Percentiles rank a stretch among this genome's conserved stretches.
These are phyloP conservation scores for Corella eumyota DNA, from an alignment of 23 tunicate genomes.

Conservation along the genomic window DNA sequence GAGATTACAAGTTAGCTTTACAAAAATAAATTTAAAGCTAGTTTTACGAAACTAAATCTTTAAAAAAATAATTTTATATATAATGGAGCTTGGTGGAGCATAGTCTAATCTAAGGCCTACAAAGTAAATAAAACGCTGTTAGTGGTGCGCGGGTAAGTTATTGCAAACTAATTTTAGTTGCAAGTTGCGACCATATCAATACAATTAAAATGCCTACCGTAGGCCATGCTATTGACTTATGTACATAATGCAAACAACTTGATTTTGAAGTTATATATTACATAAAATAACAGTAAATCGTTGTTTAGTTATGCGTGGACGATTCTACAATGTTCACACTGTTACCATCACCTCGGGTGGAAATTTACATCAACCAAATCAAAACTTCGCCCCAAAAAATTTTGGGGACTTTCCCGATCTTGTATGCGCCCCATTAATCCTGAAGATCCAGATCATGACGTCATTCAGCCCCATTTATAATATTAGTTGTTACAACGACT, in stretches of 20 bases:
- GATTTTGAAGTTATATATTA: not conserved
- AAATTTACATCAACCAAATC: constrained; percentile 66
- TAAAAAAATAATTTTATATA: too few relatives aligned
- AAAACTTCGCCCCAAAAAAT: constrained; percentile 36
- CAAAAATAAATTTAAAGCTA: too few relatives aligned
- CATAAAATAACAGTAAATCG: too few relatives aligned
- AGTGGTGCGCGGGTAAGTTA: not conserved
- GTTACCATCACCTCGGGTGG: constrained; percentile 90
- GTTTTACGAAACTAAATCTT: too few relatives aligned
- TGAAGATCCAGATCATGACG: not conserved
- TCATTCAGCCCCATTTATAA: too few relatives aligned
- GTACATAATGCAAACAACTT: not conserved
- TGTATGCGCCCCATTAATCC: constrained; percentile 13
- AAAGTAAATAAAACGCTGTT: too few relatives aligned
- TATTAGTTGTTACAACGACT: too few relatives aligned
- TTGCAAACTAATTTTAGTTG: too few relatives aligned
- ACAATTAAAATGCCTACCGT: not conserved
- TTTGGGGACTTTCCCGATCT: constrained; percentile 88
- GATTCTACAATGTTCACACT: constrained; percentile 52
- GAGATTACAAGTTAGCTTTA: not conserved
- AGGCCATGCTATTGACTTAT: not conserved
- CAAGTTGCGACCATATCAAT: not conserved
- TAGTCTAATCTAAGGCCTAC: too few relatives aligned
- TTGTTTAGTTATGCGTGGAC: constrained; percentile 95
- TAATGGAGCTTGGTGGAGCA: too few relatives aligned